These are phyloP conservation scores for Hypothenemus hampei DNA, from an alignment of 1,140 invertebrate genomes.

Conservation along the genomic window DNA sequence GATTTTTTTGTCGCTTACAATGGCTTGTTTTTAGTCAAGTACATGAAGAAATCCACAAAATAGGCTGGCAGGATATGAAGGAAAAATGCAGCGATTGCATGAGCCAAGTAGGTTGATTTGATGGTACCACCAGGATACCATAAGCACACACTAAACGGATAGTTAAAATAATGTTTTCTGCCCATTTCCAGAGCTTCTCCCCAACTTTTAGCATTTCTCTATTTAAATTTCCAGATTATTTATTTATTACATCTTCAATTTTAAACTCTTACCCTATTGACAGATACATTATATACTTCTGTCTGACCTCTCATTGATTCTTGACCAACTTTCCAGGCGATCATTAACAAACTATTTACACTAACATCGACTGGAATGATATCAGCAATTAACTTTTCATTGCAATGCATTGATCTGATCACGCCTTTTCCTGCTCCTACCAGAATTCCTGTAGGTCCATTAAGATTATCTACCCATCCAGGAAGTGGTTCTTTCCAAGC, in stretches of 20 bases:
- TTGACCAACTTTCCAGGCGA: conserved; percentile 62
- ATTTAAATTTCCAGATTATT: not conserved
- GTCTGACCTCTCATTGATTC: conserved; percentile 33
- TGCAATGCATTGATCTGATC: conserved; percentile 62
- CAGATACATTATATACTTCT: conserved; percentile 36
- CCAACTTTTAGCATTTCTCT: conserved; percentile 67
- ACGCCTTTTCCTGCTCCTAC: conserved; percentile 78
- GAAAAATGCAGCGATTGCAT: conserved; percentile 64
- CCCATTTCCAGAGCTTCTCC: conserved; percentile 68
- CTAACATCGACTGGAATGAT: conserved; percentile 78
- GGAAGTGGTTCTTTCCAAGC: conserved; percentile 65
- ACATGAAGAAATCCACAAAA: conserved; percentile 64
- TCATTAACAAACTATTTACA: conserved; percentile 71
- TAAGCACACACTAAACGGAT: conserved; percentile 61
- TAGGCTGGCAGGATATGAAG: conserved; percentile 80
- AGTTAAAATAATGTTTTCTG: conserved; percentile 53
- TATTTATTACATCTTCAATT: not conserved
- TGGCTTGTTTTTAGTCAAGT: conserved; percentile 66
- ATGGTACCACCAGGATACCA: conserved; percentile 78
- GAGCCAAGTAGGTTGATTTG: conserved; percentile 62
- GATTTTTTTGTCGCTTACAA: conserved; percentile 56
- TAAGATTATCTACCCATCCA: conserved; percentile 93
- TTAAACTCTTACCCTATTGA: conserved; percentile 30
- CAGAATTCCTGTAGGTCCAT: conserved; percentile 81
- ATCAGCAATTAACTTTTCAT: conserved; percentile 58